Evolutionary conservation across 2,797 vertebrate species (phyloP).

Genomic region (Pogoniulus pusillus): DNA sequence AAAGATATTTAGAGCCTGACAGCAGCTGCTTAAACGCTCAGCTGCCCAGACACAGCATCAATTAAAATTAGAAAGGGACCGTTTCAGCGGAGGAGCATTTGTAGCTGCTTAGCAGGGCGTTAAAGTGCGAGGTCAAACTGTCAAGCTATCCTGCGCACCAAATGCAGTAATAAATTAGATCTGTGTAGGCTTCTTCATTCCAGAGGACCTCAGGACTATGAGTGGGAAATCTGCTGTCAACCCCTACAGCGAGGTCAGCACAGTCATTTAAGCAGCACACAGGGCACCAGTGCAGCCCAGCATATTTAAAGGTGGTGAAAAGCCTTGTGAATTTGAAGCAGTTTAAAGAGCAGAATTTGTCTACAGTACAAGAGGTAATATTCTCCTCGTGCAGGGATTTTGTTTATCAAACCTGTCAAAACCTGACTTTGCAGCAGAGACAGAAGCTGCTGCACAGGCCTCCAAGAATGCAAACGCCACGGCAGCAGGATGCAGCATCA

Average conservation of each 20-base stretch:
- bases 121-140: background rate
- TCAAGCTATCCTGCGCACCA: background rate
- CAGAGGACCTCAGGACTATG: background rate
- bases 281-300: background rate
- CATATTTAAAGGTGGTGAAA: background rate
- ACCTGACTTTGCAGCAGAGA: background rate
- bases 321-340: background rate
- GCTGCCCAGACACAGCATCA: background rate
- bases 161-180: background rate
- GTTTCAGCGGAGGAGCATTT: background rate
- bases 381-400: background rate
- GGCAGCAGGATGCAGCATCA: background rate
- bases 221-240: background rate
- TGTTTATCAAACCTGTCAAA: conserved; percentile 1
- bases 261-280: background rate
- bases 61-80: background rate
- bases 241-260: background rate
- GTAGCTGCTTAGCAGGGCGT: background rate
- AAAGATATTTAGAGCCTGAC: background rate
- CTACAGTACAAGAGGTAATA: background rate
- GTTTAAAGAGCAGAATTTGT: background rate
- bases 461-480: background rate
- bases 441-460: background rate
- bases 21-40: background rate
- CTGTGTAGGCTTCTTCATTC: background rate